Evolutionary conservation across 2,888 invertebrate species (phyloP).

Genomic region (Ptychoptera contaminata): DNA sequence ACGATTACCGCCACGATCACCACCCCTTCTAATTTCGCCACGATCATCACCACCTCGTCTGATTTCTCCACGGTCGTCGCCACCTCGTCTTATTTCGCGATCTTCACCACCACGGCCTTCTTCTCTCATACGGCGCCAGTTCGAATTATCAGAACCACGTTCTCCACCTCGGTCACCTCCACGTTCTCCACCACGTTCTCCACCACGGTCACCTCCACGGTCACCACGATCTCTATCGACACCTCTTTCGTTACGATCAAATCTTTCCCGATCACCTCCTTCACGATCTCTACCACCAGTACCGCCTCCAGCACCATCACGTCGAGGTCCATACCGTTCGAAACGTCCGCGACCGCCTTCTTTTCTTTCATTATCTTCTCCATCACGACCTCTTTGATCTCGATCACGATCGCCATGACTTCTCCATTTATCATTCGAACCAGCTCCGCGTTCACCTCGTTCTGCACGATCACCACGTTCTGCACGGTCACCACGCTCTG

Average conservation of each 20-base stretch:
- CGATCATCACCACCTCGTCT: conserved; percentile 11
- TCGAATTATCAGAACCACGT: conserved; percentile 8
- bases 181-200: conserved; percentile 6
- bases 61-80: conserved; percentile 8
- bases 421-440: conserved; percentile 6
- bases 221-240: conserved; percentile 10
- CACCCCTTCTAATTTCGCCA: conserved; percentile 12
- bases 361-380: conserved; percentile 4
- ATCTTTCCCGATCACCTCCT: conserved; percentile 7
- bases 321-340: neutral
- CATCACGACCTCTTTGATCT: conserved; percentile 1
- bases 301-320: conserved; percentile 2
- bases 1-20: conserved; percentile 19
- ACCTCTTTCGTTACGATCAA: conserved; percentile 9
- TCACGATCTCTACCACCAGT: conserved; percentile 13
- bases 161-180: conserved; percentile 5
- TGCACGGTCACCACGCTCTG: conserved; percentile 14
- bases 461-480: conserved; percentile 12
- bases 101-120: conserved; percentile 12
- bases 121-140: neutral
- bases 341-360: neutral
- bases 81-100: conserved; percentile 10
- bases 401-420: conserved; percentile 5
- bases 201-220: conserved; percentile 5
- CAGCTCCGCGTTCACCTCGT: conserved; percentile 3